These are phyloP conservation scores for Geodia barretti DNA, from an alignment of 37 sponge, comb jelly and placozoan genomes.

Conservation along the genomic window DNA sequence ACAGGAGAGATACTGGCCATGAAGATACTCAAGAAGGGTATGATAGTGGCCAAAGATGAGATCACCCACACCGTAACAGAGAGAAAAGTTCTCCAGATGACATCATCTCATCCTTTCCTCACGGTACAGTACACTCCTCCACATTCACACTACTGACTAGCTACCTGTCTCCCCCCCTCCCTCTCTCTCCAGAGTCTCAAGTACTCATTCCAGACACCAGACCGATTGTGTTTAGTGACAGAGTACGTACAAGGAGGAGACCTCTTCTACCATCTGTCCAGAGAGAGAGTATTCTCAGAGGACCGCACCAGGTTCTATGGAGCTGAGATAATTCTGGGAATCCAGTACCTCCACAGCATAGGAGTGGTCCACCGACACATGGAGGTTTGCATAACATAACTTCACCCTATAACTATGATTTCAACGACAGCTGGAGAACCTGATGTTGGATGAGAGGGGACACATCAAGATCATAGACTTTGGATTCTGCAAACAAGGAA, in stretches of 20 bases:
- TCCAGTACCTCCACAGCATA: constrained; percentile 87
- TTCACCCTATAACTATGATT: neutral
- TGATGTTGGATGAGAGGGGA: constrained; percentile 89
- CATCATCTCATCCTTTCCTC: constrained; percentile 94
- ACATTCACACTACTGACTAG: neutral
- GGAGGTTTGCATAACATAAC: constrained; percentile 60
- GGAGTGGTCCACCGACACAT: constrained; percentile 92
- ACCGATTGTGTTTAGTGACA: constrained; percentile 96
- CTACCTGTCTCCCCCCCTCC: neutral
- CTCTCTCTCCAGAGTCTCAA: constrained; percentile 82
- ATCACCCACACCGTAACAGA: constrained; percentile 97
- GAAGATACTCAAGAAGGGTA: constrained; percentile 96
- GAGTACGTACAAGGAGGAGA: constrained; percentile 99
- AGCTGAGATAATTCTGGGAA: constrained; percentile 90
- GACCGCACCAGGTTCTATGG: constrained; percentile 94
- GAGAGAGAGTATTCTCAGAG: constrained; percentile 95
- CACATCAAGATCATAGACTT: constrained; percentile 98
- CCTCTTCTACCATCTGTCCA: constrained; percentile 96
- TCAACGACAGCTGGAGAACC: constrained; percentile 86
- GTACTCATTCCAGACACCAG: constrained; percentile 95
- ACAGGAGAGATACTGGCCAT: constrained; percentile 91
- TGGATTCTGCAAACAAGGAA: constrained; percentile 97
- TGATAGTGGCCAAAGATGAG: constrained; percentile 97
- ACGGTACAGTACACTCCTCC: constrained; percentile 64
- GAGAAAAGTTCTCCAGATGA: constrained; percentile 85